These are phyloP conservation scores for Perca flavescens DNA, from an alignment of 2,113 vertebrate species.

Conservation along the genomic window DNA sequence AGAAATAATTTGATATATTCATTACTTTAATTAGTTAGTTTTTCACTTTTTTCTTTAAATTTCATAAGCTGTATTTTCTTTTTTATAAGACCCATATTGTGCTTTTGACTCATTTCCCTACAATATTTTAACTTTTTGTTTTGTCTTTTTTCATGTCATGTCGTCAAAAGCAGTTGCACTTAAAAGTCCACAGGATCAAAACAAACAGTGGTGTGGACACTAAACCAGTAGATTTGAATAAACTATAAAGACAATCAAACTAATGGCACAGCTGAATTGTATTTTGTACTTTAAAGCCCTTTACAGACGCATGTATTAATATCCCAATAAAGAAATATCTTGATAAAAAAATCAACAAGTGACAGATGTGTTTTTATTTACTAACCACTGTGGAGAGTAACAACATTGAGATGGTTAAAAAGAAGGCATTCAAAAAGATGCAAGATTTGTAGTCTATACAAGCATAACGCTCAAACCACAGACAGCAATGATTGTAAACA, in stretches of 20 bases:
- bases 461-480: background rate
- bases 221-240: slow-evolving; percentile 28
- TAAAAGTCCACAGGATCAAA: slow-evolving; percentile 42
- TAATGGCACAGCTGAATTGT: slow-evolving; percentile 35
- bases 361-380: slow-evolving; percentile 24
- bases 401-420: background rate
- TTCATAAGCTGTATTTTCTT: slow-evolving; percentile 25
- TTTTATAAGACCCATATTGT: slow-evolving; percentile 17
- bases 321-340: slow-evolving; percentile 73
- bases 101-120: slow-evolving; percentile 24
- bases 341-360: slow-evolving; percentile 26
- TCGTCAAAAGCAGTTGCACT: slow-evolving; percentile 40
- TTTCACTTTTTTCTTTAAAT: slow-evolving; percentile 20
- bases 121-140: slow-evolving; percentile 21
- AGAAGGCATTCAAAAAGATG: background rate
- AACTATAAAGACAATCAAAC: slow-evolving; percentile 53
- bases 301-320: slow-evolving; percentile 44
- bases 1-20: slow-evolving; percentile 23
- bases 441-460: background rate
- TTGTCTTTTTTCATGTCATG: background rate
- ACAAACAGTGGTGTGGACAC: slow-evolving; percentile 4
- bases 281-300: slow-evolving; percentile 58
- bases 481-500: background rate
- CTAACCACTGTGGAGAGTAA: fast-evolving
- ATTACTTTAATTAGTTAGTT: slow-evolving; percentile 29